A percentile compares a stretch with the other conserved stretches of the same genome.
These are phyloP conservation scores for Drosophila seguyi DNA, from an alignment of 1,140 invertebrate species.

Conservation along the genomic window DNA sequence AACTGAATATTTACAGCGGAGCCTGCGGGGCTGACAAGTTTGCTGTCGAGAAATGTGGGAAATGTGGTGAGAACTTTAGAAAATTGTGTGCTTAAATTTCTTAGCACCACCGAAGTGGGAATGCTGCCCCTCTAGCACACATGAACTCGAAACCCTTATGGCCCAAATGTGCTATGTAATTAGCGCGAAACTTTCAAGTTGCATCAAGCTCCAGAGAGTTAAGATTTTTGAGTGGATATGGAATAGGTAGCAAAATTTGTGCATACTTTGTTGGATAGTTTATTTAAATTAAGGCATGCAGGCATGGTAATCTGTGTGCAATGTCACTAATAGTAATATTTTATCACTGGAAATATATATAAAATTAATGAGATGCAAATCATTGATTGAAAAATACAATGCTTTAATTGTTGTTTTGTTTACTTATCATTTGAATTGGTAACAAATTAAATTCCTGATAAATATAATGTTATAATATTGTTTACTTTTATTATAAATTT, in stretches of 20 bases:
- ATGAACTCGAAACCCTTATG: constrained; percentile 3
- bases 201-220: constrained; percentile 20
- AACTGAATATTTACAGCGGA: constrained; percentile 12
- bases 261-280: background rate
- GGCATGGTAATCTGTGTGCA: background rate
- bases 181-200: constrained; percentile 54
- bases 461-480: no score
- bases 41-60: constrained; percentile 1
- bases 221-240: constrained; percentile 21
- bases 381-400: background rate
- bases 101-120: background rate
- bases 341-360: background rate
- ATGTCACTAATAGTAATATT: background rate
- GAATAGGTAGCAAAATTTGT: constrained; percentile 24
- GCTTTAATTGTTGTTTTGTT: background rate
- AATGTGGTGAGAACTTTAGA: constrained; percentile 49
- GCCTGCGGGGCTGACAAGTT: constrained; percentile 32
- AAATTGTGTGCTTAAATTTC: constrained; percentile 53
- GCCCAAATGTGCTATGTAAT: constrained; percentile 58
- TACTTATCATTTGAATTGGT: background rate
- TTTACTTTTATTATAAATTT: no score
- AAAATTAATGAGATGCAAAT: background rate
- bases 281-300: background rate
- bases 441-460: no score
- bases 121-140: background rate